These are phyloP conservation scores for Sitta europaea DNA, from an alignment of 2,113 vertebrate species.

Conservation along the genomic window DNA sequence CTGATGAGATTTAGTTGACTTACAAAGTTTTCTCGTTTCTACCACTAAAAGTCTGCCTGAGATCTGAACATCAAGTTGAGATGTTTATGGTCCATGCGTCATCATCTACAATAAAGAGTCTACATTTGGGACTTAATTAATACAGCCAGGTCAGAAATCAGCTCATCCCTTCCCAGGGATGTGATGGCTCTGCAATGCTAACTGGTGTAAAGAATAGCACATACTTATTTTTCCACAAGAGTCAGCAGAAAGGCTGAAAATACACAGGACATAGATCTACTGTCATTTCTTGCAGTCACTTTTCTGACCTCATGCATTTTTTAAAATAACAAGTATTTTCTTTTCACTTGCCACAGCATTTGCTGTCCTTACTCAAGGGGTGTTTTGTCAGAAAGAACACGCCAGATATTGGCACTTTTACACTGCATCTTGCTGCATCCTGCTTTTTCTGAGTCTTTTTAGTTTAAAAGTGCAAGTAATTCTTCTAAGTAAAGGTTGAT, in stretches of 20 bases:
- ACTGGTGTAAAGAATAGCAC: slow-evolving; percentile 8
- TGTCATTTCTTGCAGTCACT: background rate
- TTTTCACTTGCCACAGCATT: background rate
- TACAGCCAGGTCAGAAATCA: slow-evolving; percentile 33
- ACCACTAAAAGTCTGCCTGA: background rate
- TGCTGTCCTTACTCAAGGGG: background rate
- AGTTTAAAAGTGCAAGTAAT: background rate
- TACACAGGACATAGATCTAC: background rate
- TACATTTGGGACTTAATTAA: slow-evolving; percentile 38
- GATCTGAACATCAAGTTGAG: background rate
- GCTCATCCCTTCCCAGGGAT: background rate
- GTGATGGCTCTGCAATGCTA: background rate
- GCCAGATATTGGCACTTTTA: background rate
- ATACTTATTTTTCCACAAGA: background rate
- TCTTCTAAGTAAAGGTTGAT: background rate
- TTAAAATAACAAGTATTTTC: background rate
- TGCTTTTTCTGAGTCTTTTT: background rate
- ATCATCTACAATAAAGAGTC: background rate
- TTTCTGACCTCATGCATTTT: background rate
- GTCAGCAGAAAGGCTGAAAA: slow-evolving; percentile 39
- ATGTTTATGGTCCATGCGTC: background rate
- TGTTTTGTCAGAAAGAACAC: background rate
- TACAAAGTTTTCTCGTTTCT: background rate
- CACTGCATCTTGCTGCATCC: background rate
- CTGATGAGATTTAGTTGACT: slow-evolving; percentile 12